Evolutionary conservation across 2,888 invertebrate genomes (phyloP).

Genomic region (Glomeris marginata): DNA sequence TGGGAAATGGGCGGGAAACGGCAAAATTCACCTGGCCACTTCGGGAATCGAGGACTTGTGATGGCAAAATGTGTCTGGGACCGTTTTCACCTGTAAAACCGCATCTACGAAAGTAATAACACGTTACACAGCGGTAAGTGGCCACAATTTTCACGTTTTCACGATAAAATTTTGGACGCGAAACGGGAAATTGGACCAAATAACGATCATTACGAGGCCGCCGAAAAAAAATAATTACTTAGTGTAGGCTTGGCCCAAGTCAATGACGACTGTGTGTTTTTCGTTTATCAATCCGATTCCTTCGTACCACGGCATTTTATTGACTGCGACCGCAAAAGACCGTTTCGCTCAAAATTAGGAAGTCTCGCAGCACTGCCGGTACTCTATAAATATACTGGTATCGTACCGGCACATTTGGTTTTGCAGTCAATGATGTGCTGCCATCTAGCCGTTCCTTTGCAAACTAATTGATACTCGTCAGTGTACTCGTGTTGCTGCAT

Average conservation of each 20-base stretch:
- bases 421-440: too few relatives aligned
- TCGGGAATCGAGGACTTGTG: conserved; percentile 52
- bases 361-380: too few relatives aligned
- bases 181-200: not conserved
- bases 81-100: conserved; percentile 81
- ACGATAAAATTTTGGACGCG: not conserved
- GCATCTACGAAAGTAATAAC: conserved; percentile 43
- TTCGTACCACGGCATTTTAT: conserved; percentile 48
- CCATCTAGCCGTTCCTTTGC: too few relatives aligned
- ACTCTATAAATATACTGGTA: too few relatives aligned
- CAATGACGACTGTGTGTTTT: conserved; percentile 75
- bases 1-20: too few relatives aligned
- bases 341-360: too few relatives aligned
- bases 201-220: conserved; percentile 16
- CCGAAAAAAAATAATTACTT: too few relatives aligned
- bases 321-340: too few relatives aligned
- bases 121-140: not conserved
- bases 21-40: conserved; percentile 24
- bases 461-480: too few relatives aligned
- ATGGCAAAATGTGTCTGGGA: conserved; percentile 72
- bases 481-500: too few relatives aligned
- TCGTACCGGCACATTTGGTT: too few relatives aligned
- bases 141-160: not conserved
- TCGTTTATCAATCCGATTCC: conserved; percentile 62
- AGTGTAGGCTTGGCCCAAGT: conserved; percentile 79